Conservation (phyloP, 1,140 invertebrate genomes). For the Lutraria rhynchaena region DNA sequence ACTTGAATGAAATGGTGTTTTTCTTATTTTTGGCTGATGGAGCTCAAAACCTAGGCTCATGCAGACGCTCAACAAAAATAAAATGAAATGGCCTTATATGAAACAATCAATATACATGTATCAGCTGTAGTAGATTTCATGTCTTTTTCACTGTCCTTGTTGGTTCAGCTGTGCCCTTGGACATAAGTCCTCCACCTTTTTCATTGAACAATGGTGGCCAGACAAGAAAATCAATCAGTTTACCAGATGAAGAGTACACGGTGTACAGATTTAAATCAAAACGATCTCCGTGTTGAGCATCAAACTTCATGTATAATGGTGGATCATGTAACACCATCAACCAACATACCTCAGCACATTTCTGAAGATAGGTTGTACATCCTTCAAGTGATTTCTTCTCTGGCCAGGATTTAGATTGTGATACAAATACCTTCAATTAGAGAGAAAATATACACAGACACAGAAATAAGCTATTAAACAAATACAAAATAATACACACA, state of each 20-base stretch:
- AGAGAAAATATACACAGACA: neutral
- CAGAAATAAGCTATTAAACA: neutral
- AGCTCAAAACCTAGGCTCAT: too few relatives aligned
- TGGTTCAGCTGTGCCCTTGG: slow-evolving; percentile 24
- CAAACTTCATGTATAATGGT: slow-evolving; percentile 16
- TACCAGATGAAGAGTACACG: slow-evolving; percentile 9
- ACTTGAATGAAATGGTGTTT: too few relatives aligned
- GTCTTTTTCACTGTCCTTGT: slow-evolving; percentile 2
- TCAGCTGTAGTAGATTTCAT: too few relatives aligned
- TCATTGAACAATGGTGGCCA: slow-evolving; percentile 35
- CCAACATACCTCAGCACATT: slow-evolving; percentile 45
- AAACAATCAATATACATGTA: too few relatives aligned
- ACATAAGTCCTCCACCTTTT: neutral
- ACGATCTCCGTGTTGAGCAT: neutral
- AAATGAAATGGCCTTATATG: too few relatives aligned
- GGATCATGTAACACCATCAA: slow-evolving; percentile 38
- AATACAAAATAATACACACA: neutral
- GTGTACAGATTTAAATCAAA: slow-evolving; percentile 13
- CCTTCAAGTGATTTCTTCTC: slow-evolving; percentile 18
- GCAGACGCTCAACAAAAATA: too few relatives aligned
- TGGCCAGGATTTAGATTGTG: neutral
- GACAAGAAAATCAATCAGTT: slow-evolving; percentile 22
- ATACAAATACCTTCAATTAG: slow-evolving; percentile 1
- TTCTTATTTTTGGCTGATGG: too few relatives aligned
- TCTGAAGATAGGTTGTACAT: slow-evolving; percentile 18